Percentiles rank a stretch among this genome's conserved stretches.
phyloP scores from a whole-genome alignment of 1,140 invertebrate species.

The Brachionus angularis region DNA sequence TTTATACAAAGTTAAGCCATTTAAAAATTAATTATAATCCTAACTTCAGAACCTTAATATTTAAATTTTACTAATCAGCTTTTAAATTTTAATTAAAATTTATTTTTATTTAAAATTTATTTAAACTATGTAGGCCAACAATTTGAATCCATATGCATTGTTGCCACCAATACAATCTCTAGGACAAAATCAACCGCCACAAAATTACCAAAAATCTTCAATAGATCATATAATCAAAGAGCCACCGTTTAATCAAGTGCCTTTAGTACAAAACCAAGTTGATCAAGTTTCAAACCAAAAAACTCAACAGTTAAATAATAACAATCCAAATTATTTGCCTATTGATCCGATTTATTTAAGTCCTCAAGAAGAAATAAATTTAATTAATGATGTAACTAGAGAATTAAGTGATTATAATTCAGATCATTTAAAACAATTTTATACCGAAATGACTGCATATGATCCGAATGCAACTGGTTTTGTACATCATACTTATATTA shows the following conservation, averaged over 20 bases:
- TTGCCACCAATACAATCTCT: constrained; percentile 11
- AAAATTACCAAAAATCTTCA: background rate
- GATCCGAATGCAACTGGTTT: constrained; percentile 23
- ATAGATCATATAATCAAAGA: constrained; percentile 19
- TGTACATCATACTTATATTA: constrained; percentile 36
- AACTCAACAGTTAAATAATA: background rate
- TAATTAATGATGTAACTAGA: background rate
- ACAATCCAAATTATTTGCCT: constrained; percentile 38
- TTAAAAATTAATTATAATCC: constrained; percentile 17
- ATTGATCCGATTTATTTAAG: constrained; percentile 32
- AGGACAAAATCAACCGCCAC: background rate
- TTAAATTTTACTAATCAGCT: background rate
- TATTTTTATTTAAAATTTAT: background rate
- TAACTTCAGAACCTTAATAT: background rate
- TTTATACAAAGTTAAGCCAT: background rate
- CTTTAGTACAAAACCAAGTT: no score
- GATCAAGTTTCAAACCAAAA: background rate
- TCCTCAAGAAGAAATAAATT: constrained; percentile 18
- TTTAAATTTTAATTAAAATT: background rate
- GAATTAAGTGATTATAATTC: background rate
- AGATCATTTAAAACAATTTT: constrained; percentile 31
- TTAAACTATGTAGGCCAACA: background rate
- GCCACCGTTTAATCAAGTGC: no score
- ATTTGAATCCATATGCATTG: constrained; percentile 29
- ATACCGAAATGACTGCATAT: constrained; percentile 20